These are phyloP conservation scores for Agrotis segetum DNA, from an alignment of 2,888 invertebrate genomes.

Conservation along the genomic window DNA sequence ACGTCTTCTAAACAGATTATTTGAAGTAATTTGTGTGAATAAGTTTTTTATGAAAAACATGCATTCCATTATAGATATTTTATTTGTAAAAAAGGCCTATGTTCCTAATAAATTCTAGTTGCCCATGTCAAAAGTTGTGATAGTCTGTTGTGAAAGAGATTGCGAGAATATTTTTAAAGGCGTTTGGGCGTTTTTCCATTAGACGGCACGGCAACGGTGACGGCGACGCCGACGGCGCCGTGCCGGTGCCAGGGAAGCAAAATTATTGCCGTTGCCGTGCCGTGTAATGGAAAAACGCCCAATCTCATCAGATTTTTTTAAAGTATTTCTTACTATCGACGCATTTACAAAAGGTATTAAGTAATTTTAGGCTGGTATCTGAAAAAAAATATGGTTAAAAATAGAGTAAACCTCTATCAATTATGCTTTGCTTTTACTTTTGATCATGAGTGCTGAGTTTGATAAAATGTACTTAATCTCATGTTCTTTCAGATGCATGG, in stretches of 20 bases:
- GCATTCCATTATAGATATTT: neutral
- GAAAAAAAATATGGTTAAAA: too few species aligned
- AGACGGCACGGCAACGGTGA: too few species aligned
- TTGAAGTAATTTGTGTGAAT: too few species aligned
- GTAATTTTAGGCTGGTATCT: neutral
- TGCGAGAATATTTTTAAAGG: constrained; percentile 5
- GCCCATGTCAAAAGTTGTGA: neutral
- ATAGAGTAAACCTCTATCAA: neutral
- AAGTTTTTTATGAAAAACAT: neutral
- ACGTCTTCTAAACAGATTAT: too few species aligned
- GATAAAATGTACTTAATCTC: neutral
- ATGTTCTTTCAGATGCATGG: neutral
- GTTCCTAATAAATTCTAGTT: too few species aligned
- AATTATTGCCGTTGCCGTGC: too few species aligned
- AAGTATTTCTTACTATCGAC: neutral
- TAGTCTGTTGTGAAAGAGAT: neutral
- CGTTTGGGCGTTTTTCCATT: too few species aligned
- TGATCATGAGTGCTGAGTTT: neutral
- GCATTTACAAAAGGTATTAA: neutral
- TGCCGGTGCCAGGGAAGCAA: too few species aligned
- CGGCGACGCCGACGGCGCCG: too few species aligned
- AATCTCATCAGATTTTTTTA: neutral
- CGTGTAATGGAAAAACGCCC: too few species aligned
- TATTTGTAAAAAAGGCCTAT: neutral
- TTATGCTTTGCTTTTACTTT: neutral